Conservation (phyloP, 2,797 vertebrate species). For the Manis javanica region DNA sequence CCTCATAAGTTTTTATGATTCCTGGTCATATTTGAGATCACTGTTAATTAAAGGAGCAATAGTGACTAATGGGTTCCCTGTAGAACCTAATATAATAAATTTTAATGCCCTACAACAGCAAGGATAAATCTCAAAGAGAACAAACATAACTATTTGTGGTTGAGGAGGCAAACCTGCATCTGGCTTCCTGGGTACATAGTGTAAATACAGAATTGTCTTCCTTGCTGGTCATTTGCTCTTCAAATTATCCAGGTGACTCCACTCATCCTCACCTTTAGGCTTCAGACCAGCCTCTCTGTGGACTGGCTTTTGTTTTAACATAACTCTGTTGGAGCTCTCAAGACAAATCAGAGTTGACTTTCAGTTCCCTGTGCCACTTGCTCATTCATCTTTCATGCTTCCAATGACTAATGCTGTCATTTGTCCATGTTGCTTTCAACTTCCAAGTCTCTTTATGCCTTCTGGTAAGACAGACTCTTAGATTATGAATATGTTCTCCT, state of each 20-base stretch:
- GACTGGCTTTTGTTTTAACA: not conserved
- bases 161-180: not conserved
- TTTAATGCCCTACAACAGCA: not conserved
- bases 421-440: not conserved
- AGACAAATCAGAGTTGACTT: not conserved
- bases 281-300: not conserved
- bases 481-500: not conserved
- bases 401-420: not conserved
- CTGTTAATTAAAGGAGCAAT: not conserved
- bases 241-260: not conserved
- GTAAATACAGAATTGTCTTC: not conserved
- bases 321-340: not conserved
- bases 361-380: not conserved
- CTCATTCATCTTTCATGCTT: not conserved
- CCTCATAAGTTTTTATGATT: not conserved
- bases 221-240: not conserved
- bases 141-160: not conserved
- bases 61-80: not conserved
- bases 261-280: not conserved
- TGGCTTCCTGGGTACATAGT: not conserved
- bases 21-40: not conserved
- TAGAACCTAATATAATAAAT: not conserved
- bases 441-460: not conserved
- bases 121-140: not conserved
- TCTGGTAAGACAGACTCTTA: not conserved